Evolutionary conservation across 2,888 invertebrate species (phyloP), one percentile per base, ranked within the genome.

Genomic region (Cerceris rybyensis): DNA sequence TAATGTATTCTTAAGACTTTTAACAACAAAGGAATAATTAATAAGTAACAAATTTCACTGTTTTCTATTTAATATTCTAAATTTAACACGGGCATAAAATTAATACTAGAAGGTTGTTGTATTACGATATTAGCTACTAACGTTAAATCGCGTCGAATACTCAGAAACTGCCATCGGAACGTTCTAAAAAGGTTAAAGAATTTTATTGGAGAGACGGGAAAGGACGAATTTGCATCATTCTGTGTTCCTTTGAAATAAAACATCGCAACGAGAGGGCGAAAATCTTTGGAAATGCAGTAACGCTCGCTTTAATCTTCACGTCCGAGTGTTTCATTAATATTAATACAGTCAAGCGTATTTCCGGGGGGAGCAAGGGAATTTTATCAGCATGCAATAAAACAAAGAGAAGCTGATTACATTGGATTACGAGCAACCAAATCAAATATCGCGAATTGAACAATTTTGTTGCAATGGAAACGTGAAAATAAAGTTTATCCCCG

Each of bases 261-360:
- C 14, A 49, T 11, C 46, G 46, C 9, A 9, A 14, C 52, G 14
- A n/a, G 52, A 52, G 2, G n/a, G 11, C 28, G 58, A 16, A 55
- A 64, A 61, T 60, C 46, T 42, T 72, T 63, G 49, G 52, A 59
- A 50, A n/a, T 41, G 42, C 57, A 28, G 17, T 66, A 64, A 69
- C 54, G 46, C 46, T 14, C 49, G 43, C 7, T 70, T 78, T 72
- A 61, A 79, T 66, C 69, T 71, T 49, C 52, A 16, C 46, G 13
- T 7, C 43, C 14, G 17, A 43, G n/a, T 7, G 60, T 75, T 75
- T 71, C 78, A 78, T 78, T 75, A 78, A 78, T 78, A 78, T 78
- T 78, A 68, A 78, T 67, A 43, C 8, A 58, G 7, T 8, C 39
- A 7, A 14, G n/a, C 28, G 17, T 7, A 57, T 55, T 42, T 41